Conservation (phyloP, 1,140 invertebrate genomes). For the Drosophila serrata region DNA sequence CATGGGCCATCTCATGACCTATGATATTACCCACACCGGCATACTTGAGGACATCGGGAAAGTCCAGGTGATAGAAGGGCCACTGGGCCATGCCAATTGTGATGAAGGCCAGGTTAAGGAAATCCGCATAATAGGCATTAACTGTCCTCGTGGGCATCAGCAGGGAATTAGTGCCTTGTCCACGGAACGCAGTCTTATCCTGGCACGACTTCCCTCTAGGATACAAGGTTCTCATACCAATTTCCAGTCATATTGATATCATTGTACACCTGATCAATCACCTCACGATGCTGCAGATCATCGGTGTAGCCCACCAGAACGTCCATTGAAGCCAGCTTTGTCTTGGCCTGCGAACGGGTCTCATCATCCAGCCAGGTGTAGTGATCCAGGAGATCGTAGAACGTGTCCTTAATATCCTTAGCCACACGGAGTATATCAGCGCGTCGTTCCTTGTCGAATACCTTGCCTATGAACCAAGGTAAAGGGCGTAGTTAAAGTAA, state of each 20-base stretch:
- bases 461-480: slow-evolving; percentile 74
- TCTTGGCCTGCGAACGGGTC: slow-evolving; percentile 67
- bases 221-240: slow-evolving; percentile 64
- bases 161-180: slow-evolving; percentile 68
- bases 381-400: slow-evolving; percentile 68
- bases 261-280: slow-evolving; percentile 61
- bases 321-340: slow-evolving; percentile 75
- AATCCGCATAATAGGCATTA: slow-evolving; percentile 80
- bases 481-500: slow-evolving; percentile 74
- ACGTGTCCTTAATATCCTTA: slow-evolving; percentile 63
- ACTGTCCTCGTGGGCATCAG: slow-evolving; percentile 72
- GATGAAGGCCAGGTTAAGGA: slow-evolving; percentile 73
- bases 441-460: slow-evolving; percentile 62
- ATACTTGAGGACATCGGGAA: slow-evolving; percentile 85
- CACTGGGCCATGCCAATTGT: slow-evolving; percentile 84
- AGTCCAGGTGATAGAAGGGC: slow-evolving; percentile 69
- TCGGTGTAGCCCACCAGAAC: slow-evolving; percentile 75
- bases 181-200: slow-evolving; percentile 58
- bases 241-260: slow-evolving; percentile 56
- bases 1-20: slow-evolving; percentile 90
- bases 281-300: slow-evolving; percentile 64
- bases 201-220: slow-evolving; percentile 61
- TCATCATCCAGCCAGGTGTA: slow-evolving; percentile 78
- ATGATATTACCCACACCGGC: slow-evolving; percentile 89
- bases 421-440: slow-evolving; percentile 68